A percentile compares a stretch with the other conserved stretches of the same genome.
Evolutionary conservation across 2,113 vertebrate genomes (phyloP).

Genomic region (Siniperca knerii): DNA sequence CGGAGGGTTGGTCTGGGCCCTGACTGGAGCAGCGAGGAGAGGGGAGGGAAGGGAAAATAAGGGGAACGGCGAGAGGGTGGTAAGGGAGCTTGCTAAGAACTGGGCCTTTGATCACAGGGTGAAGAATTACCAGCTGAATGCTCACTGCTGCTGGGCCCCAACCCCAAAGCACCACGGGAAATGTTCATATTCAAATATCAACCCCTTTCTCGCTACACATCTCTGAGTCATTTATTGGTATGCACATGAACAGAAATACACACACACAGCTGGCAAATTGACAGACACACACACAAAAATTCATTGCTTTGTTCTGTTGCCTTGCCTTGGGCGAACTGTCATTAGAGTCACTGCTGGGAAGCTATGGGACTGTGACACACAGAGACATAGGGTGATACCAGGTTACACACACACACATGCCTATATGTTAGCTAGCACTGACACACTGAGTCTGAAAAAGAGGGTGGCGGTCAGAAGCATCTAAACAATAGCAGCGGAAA

Average conservation of each 20-base stretch:
- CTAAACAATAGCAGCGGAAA: neutral
- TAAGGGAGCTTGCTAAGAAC: constrained; percentile 57
- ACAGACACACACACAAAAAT: constrained; percentile 51
- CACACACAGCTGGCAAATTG: neutral
- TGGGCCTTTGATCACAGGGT: constrained; percentile 78
- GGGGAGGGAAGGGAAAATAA: constrained; percentile 23
- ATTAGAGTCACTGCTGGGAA: constrained; percentile 48
- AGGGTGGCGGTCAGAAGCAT: neutral
- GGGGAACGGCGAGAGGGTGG: constrained; percentile 26
- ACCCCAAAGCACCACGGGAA: constrained; percentile 61
- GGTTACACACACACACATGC: constrained; percentile 8
- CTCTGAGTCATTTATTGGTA: constrained; percentile 45
- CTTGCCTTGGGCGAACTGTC: constrained; percentile 46
- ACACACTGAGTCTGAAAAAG: neutral
- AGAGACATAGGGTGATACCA: constrained; percentile 11
- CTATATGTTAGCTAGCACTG: neutral
- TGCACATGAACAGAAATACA: neutral
- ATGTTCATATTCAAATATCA: constrained; percentile 56
- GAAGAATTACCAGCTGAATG: constrained; percentile 79
- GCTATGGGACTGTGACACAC: constrained; percentile 19
- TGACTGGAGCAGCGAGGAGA: constrained; percentile 50
- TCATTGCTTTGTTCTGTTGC: constrained; percentile 51
- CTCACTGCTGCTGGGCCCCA: constrained; percentile 62
- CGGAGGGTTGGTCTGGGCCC: constrained; percentile 54
- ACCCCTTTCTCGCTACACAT: constrained; percentile 31